Percentiles rank a stretch among this genome's conserved stretches.
These are phyloP conservation scores for Caenorhabditis latens DNA, from an alignment of 1,140 invertebrate genomes.

Conservation along the genomic window DNA sequence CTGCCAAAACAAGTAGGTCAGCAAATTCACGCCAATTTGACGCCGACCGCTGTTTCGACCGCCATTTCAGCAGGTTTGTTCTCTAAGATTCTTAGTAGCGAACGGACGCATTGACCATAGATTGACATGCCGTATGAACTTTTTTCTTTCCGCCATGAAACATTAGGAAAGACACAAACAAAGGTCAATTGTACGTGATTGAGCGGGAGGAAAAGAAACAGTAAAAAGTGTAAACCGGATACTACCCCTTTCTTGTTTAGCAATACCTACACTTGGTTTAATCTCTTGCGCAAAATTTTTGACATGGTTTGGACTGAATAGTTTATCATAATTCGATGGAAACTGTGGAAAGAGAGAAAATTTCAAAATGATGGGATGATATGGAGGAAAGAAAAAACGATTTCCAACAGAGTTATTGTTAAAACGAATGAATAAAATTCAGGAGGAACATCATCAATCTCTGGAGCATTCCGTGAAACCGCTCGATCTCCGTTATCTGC, in stretches of 20 bases:
- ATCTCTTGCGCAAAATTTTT: slow-evolving; percentile 14
- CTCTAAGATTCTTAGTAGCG: background rate
- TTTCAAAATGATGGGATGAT: background rate
- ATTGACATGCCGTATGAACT: slow-evolving; percentile 2
- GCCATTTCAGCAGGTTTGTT: slow-evolving; percentile 65
- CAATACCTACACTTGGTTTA: slow-evolving; percentile 41
- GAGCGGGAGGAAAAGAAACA: background rate
- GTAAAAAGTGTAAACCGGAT: slow-evolving; percentile 19
- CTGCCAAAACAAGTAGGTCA: slow-evolving; percentile 76
- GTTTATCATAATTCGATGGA: background rate
- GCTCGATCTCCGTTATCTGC: slow-evolving; percentile 52
- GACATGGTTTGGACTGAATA: background rate
- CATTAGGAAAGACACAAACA: background rate
- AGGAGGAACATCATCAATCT: slow-evolving; percentile 55
- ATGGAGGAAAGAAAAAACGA: too few relatives aligned
- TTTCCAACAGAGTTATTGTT: background rate
- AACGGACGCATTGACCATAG: slow-evolving; percentile 12
- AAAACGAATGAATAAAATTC: background rate
- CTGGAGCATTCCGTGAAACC: slow-evolving; percentile 44
- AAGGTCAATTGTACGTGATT: slow-evolving; percentile 46
- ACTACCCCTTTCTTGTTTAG: background rate
- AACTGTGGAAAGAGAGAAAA: background rate
- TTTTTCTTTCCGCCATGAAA: background rate
- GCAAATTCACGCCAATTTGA: slow-evolving; percentile 65
- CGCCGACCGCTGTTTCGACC: slow-evolving; percentile 69